A percentile compares a stretch with the other conserved stretches of the same genome.
Evolutionary conservation across 2,797 vertebrate species (phyloP).

Genomic region (Tapera naevia): DNA sequence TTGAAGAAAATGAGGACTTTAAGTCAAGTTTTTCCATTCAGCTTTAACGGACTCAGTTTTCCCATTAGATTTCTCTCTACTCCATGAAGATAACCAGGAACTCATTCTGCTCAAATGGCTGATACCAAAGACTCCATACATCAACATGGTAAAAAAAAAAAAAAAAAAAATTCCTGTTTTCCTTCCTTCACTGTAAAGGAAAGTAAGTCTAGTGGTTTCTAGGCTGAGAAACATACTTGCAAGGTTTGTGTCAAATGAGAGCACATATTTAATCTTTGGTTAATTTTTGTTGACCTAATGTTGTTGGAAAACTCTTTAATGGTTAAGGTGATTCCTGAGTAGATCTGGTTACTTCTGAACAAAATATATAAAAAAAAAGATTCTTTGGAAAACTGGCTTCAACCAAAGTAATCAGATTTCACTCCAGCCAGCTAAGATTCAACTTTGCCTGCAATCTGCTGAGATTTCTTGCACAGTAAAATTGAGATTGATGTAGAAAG

Average conservation of each 20-base stretch:
- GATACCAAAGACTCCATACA: background rate
- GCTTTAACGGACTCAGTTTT: background rate
- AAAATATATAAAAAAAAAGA: background rate
- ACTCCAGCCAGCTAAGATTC: background rate
- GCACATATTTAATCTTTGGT: background rate
- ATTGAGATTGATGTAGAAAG: background rate
- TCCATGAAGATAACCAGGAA: background rate
- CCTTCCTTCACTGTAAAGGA: background rate
- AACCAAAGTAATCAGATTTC: background rate
- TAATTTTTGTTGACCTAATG: background rate
- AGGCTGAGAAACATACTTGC: background rate
- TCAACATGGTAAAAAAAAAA: background rate
- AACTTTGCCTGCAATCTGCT: background rate
- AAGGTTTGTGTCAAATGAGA: background rate
- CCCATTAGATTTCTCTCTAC: background rate
- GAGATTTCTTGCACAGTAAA: background rate
- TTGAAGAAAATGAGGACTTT: background rate
- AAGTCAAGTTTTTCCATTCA: background rate
- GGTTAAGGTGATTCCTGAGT: background rate
- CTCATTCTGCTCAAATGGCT: background rate
- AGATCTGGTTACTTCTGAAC: background rate
- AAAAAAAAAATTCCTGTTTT: background rate
- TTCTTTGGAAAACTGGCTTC: background rate
- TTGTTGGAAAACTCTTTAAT: background rate
- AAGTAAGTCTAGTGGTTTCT: background rate